Evolutionary conservation across 2,797 vertebrate genomes (phyloP), one percentile per base, ranked within the genome.

Genomic region (Tiaroga cobitis): DNA sequence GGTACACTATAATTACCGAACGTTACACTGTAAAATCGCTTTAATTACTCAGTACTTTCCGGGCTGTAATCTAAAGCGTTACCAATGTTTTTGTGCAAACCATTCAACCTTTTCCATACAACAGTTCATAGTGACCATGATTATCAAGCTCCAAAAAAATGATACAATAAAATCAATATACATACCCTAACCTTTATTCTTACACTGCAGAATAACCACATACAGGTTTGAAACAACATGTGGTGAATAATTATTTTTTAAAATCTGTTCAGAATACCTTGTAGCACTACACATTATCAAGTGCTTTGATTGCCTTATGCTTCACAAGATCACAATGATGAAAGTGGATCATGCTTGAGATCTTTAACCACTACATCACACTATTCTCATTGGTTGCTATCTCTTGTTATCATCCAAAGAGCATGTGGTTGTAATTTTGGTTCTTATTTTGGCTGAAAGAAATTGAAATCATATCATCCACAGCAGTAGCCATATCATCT

Each of bases 401-500:
- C 21, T 59, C 21, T 65, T 65, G 39, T 32, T 80, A 16, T 80
- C 26, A 15, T 67, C 19, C 41, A 49, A 32, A 32, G 61, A 80
- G 26, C 18, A 65, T 29, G 59, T 80, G 61, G 26, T 29, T 80
- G 18, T 80, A 24, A 41, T 78, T 32, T 21, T 1, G 37, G n/a
- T 8, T 78, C 13, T 70, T 84, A 79, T 84, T 79, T 69, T 79
- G 83, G 63, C 83, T 77, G 51, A 61, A 78, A 78, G 37, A 70
- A 59, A 8, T n/a, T 24, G 18, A 78, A 79, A 79, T 84, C 76
- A 81, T 75, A 76, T 70, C 43, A 70, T 76, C 34, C 72, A 39
- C 78, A 68, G 19, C 10, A 68, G 61, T 80, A 81, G 82, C 43
- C 75, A 54, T 51, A 88, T 88, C 82, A 34, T 72, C 69, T 41